These are phyloP conservation scores for Trichopria drosophilae DNA, from an alignment of 2,888 invertebrate species.

Conservation along the genomic window DNA sequence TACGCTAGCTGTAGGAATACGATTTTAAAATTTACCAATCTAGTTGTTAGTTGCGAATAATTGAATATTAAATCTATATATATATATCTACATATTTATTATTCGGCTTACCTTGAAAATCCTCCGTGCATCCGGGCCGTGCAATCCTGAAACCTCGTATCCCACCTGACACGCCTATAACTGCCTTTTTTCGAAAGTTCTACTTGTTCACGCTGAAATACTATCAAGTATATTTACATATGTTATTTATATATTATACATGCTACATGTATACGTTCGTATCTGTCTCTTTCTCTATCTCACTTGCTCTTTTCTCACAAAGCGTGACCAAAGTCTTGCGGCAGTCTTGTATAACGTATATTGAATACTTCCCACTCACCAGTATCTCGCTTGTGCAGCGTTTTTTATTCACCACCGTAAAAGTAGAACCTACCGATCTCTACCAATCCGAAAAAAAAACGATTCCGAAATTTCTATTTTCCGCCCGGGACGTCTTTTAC, in stretches of 20 bases:
- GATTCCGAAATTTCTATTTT: constrained; percentile 18
- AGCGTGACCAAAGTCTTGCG: constrained; percentile 39
- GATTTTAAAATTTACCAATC: constrained; percentile 46
- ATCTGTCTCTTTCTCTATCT: constrained; percentile 19
- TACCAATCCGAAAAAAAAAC: constrained; percentile 30
- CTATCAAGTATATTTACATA: constrained; percentile 29
- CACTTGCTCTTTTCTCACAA: constrained; percentile 30
- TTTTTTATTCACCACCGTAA: constrained; percentile 56
- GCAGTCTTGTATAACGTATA: constrained; percentile 51
- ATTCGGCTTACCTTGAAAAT: constrained; percentile 45
- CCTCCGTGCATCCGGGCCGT: constrained; percentile 45
- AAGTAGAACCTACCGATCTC: constrained; percentile 55
- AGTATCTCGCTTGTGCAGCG: constrained; percentile 59
- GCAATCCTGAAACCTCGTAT: constrained; percentile 42
- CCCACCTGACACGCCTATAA: constrained; percentile 40
- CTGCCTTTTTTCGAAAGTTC: constrained; percentile 46
- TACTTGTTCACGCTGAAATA: constrained; percentile 16
- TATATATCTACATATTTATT: too few species aligned
- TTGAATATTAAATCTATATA: constrained; percentile 31
- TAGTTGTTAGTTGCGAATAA: constrained; percentile 51
- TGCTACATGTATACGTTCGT: constrained; percentile 21
- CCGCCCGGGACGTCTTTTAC: constrained; percentile 21
- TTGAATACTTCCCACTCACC: constrained; percentile 31
- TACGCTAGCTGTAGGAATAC: too few species aligned
- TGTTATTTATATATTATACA: constrained; percentile 28